Evolutionary conservation across 2,888 invertebrate genomes (phyloP).

Genomic region (Nysson spinosus): DNA sequence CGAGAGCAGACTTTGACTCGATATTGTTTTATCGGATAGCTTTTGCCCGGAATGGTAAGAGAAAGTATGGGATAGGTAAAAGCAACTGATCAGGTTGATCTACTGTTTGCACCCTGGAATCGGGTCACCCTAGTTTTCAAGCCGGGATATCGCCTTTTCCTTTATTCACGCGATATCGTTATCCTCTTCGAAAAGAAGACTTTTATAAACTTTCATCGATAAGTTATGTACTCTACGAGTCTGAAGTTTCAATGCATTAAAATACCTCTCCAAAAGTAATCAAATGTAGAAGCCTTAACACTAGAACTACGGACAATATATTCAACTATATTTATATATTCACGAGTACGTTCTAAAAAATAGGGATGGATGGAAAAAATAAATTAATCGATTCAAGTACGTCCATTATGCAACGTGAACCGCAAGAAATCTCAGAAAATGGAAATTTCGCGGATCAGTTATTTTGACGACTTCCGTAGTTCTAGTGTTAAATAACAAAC

Average conservation of each 20-base stretch:
- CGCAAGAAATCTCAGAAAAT: no score
- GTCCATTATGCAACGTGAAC: no score
- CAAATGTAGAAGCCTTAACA: no score
- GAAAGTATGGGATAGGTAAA: slow-evolving; percentile 31
- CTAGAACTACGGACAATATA: no score
- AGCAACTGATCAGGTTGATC: slow-evolving; percentile 50
- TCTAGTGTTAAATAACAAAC: no score
- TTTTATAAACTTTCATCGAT: neutral
- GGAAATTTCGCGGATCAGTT: no score
- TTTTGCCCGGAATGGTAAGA: slow-evolving; percentile 24
- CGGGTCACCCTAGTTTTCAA: slow-evolving; percentile 41
- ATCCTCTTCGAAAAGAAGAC: neutral
- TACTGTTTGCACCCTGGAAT: slow-evolving; percentile 46
- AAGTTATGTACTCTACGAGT: neutral
- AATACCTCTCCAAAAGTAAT: no score
- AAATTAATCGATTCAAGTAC: no score
- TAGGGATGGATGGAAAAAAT: no score
- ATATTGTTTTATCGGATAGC: slow-evolving; percentile 53
- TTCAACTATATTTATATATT: no score
- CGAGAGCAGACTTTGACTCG: slow-evolving; percentile 22
- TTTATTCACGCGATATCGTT: slow-evolving; percentile 29
- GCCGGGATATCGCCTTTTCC: slow-evolving; percentile 25
- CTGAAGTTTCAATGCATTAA: neutral
- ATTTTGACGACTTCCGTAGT: no score
- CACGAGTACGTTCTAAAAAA: no score